Evolutionary conservation across 1,140 invertebrate genomes (phyloP).

Genomic region (Mylabris phalerata): DNA sequence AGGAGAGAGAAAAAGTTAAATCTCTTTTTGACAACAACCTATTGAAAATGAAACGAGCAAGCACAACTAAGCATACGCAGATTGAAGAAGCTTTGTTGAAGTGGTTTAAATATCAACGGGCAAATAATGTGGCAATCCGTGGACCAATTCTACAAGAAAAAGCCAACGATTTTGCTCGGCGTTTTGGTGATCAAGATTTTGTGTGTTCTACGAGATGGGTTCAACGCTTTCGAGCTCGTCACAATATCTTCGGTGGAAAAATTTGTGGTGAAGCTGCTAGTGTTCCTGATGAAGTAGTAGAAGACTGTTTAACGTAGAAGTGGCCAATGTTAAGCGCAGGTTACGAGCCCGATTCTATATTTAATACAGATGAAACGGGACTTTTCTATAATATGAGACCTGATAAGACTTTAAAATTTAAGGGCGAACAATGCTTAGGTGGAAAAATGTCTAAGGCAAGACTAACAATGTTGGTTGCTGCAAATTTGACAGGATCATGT

Average conservation of each 20-base stretch:
- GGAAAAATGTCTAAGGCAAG: too few species aligned
- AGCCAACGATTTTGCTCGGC: constrained; percentile 32
- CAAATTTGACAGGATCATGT: too few species aligned
- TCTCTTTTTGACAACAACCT: too few species aligned
- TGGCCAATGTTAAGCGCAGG: not conserved
- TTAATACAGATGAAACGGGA: constrained; percentile 42
- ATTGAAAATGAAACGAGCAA: too few species aligned
- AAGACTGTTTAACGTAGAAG: constrained; percentile 32
- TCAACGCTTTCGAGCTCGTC: constrained; percentile 5
- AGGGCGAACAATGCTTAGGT: constrained; percentile 37
- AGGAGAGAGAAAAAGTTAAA: too few species aligned
- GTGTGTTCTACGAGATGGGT: constrained; percentile 11
- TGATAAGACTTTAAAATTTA: constrained; percentile 35
- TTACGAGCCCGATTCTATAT: constrained; percentile 29
- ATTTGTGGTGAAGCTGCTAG: constrained; percentile 17
- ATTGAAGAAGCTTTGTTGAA: too few species aligned
- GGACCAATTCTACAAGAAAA: constrained; percentile 37
- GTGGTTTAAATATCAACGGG: too few species aligned
- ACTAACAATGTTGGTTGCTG: too few species aligned
- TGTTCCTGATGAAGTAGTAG: constrained; percentile 31
- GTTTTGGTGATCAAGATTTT: constrained; percentile 16
- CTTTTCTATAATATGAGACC: constrained; percentile 40
- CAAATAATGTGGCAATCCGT: constrained; percentile 33
- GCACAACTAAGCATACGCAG: too few species aligned
- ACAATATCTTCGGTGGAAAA: constrained; percentile 11